Percentiles rank a stretch among this genome's conserved stretches.
Conservation (phyloP, 2,797 vertebrate genomes). For the Choloepus didactylus region DNA sequence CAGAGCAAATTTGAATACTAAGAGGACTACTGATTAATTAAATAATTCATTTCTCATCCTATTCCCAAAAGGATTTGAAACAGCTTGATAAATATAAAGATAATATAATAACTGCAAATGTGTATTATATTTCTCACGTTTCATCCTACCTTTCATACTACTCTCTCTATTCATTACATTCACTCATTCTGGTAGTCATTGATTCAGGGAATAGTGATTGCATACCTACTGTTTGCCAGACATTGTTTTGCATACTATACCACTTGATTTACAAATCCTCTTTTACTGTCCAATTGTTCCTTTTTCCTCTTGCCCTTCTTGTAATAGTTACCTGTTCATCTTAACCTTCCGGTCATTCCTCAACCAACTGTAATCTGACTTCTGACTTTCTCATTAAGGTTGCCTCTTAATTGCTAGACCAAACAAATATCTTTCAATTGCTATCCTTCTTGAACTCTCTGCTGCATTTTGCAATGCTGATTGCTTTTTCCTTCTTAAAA, state of each 20-base stretch:
- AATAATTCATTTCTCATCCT: constrained; percentile 29
- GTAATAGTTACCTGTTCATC: not conserved
- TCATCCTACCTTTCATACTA: not conserved
- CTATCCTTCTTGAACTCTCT: not conserved
- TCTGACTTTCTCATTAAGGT: not conserved
- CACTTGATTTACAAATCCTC: not conserved
- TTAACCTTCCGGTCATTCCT: not conserved
- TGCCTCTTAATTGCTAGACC: not conserved
- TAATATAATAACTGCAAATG: not conserved
- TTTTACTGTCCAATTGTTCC: not conserved
- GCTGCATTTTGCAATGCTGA: not conserved
- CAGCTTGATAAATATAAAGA: constrained; percentile 1
- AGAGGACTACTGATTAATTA: constrained; percentile 22
- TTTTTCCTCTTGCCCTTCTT: not conserved
- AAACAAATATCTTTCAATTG: not conserved
- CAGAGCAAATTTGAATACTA: not conserved
- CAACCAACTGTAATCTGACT: not conserved
- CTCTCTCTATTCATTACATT: not conserved
- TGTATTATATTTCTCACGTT: not conserved
- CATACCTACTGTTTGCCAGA: not conserved
- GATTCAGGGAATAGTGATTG: not conserved
- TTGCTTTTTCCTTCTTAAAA: not conserved
- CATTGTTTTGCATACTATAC: not conserved
- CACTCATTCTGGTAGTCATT: not conserved
- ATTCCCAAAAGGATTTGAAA: constrained; percentile 10